phyloP scores from a whole-genome alignment of 2,888 invertebrate genomes.

The Linyphia triangularis region DNA sequence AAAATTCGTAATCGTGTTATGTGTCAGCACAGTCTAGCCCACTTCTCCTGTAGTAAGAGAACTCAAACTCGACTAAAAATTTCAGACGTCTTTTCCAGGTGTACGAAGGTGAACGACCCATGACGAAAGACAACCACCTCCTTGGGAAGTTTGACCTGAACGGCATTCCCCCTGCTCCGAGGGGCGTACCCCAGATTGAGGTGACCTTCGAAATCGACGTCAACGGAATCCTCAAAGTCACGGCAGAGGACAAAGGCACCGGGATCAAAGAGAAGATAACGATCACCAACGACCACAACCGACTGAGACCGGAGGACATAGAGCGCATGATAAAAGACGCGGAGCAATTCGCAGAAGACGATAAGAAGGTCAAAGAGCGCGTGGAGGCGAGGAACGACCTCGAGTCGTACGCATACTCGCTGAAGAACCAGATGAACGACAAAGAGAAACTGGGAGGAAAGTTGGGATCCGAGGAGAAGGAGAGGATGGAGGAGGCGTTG shows the following conservation, averaged over 20 bases:
- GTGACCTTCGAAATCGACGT: constrained; percentile 97
- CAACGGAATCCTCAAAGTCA: constrained; percentile 91
- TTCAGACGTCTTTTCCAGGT: constrained; percentile 81
- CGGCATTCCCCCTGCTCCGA: constrained; percentile 96
- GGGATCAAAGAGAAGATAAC: constrained; percentile 99
- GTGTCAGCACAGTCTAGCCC: neutral
- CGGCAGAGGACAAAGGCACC: constrained; percentile 99
- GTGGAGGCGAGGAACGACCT: constrained; percentile 98
- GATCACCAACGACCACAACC: constrained; percentile 98
- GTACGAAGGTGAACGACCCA: constrained; percentile 99
- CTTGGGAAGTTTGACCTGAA: constrained; percentile 99
- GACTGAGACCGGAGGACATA: constrained; percentile 98
- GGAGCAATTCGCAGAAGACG: constrained; percentile 99
- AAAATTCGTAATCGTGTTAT: neutral
- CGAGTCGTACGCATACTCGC: constrained; percentile 97
- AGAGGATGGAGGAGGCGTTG: constrained; percentile 95
- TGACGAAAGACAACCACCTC: constrained; percentile 99
- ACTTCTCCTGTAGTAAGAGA: neutral
- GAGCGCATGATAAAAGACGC: constrained; percentile 99
- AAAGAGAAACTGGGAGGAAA: constrained; percentile 98
- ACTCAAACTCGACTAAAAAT: neutral
- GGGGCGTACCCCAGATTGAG: constrained; percentile 96
- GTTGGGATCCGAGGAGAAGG: constrained; percentile 91
- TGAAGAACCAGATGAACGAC: constrained; percentile 97
- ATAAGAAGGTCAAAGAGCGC: constrained; percentile 96